A percentile compares a stretch with the other conserved stretches of the same genome.
Evolutionary conservation across 2,888 invertebrate genomes (phyloP).

Genomic region (Caenorhabditis wallacei): DNA sequence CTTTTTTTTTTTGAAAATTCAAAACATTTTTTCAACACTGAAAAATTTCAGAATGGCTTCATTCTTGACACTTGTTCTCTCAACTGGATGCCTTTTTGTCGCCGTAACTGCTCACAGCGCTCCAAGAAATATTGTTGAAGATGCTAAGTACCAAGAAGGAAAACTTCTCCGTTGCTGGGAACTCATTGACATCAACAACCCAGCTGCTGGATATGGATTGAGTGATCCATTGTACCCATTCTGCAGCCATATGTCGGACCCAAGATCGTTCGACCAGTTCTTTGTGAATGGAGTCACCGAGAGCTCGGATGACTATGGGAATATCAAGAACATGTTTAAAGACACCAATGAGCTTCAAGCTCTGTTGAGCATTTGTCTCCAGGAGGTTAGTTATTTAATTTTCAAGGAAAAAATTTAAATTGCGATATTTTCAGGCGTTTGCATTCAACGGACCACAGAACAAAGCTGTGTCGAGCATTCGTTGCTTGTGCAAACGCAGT

Average conservation of each 20-base stretch:
- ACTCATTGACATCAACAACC: neutral
- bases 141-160: neutral
- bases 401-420: neutral
- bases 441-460: conserved; percentile 44
- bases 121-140: conserved; percentile 9
- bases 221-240: conserved; percentile 22
- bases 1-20: too few species aligned
- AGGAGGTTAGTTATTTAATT: conserved; percentile 69
- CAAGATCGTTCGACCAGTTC: neutral
- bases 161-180: conserved; percentile 18
- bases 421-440: conserved; percentile 23
- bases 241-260: conserved; percentile 29
- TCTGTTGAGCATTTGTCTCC: conserved; percentile 76
- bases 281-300: conserved; percentile 25
- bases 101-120: neutral
- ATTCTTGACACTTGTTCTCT: neutral
- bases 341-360: conserved; percentile 60
- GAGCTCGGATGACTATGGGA: conserved; percentile 17
- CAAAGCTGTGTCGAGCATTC: conserved; percentile 66
- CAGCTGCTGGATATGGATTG: neutral
- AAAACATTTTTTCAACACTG: too few species aligned
- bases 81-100: neutral
- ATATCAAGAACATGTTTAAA: neutral
- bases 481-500: conserved; percentile 78
- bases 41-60: conserved; percentile 1